Evolutionary conservation across 2,797 vertebrate species (phyloP).

Genomic region (Bucorvus abyssinicus): DNA sequence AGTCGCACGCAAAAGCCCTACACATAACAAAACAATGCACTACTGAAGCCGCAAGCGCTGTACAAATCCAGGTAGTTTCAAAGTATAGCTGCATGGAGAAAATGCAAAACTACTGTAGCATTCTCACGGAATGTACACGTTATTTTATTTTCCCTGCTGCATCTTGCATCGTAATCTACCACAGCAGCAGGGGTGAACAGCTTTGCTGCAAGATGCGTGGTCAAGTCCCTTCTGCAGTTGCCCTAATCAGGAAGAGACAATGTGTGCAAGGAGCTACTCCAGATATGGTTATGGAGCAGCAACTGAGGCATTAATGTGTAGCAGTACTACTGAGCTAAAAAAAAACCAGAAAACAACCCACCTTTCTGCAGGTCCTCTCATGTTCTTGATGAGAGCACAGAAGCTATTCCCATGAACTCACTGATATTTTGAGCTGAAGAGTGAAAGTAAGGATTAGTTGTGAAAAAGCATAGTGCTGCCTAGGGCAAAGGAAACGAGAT

Average conservation of each 20-base stretch:
- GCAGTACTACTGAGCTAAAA: background rate
- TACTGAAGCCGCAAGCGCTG: background rate
- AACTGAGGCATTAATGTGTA: background rate
- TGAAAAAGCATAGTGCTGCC: background rate
- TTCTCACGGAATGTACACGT: background rate
- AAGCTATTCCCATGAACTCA: background rate
- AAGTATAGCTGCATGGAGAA: background rate
- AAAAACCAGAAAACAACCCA: background rate
- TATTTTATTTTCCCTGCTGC: background rate
- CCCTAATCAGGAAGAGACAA: background rate
- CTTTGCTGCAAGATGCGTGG: background rate
- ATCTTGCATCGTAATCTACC: background rate
- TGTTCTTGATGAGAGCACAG: background rate
- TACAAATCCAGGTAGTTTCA: background rate
- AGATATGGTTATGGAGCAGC: background rate
- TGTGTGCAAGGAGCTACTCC: background rate
- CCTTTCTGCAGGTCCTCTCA: background rate
- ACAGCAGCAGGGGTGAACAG: background rate
- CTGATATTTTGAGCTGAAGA: background rate
- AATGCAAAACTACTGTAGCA: background rate
- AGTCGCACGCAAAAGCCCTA: background rate
- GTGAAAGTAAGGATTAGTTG: background rate
- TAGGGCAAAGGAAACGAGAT: background rate
- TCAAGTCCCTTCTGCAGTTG: background rate
- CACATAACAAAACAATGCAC: accelerated